Conservation (phyloP, 92 coral and sea anemone genomes). For the Hydrozoanthus gracilis region DNA sequence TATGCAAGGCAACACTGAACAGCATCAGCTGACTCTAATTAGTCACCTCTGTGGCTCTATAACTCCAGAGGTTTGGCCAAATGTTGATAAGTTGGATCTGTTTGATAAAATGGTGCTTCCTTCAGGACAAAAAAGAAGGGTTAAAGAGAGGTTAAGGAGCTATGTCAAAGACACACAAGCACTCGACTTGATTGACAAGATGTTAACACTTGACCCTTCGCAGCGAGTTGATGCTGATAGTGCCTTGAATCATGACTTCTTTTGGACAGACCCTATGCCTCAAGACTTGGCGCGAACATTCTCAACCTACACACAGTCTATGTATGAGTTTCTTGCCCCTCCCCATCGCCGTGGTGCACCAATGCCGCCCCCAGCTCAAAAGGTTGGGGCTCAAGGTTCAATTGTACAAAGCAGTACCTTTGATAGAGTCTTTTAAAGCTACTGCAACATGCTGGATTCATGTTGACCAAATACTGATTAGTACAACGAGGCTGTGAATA, state of each 20-base stretch:
- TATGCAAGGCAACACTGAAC: constrained; percentile 99
- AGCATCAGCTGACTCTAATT: constrained; percentile 88
- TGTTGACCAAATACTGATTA: neutral
- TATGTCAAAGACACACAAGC: constrained; percentile 94
- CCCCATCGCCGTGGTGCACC: constrained; percentile 85
- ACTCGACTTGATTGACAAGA: constrained; percentile 93
- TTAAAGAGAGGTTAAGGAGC: constrained; percentile 83
- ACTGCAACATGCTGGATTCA: neutral
- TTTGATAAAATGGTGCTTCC: constrained; percentile 92
- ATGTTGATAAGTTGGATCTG: constrained; percentile 89
- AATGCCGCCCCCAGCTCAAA: constrained; percentile 68
- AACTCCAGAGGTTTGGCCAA: constrained; percentile 94
- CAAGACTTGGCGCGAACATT: constrained; percentile 92
- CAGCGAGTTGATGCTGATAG: constrained; percentile 96
- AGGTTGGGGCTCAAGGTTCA: constrained; percentile 68
- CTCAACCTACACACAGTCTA: constrained; percentile 85
- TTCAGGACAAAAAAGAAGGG: constrained; percentile 86
- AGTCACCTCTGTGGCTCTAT: constrained; percentile 97
- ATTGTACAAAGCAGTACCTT: constrained; percentile 82
- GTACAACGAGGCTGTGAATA: neutral
- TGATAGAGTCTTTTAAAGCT: constrained; percentile 83
- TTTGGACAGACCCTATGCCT: constrained; percentile 99
- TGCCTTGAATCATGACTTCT: constrained; percentile 94
- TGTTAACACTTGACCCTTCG: constrained; percentile 87
- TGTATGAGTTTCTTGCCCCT: constrained; percentile 98